Base-by-base conservation (phyloP, 2,113 vertebrate genomes). In the Candoia aspera region DNA sequence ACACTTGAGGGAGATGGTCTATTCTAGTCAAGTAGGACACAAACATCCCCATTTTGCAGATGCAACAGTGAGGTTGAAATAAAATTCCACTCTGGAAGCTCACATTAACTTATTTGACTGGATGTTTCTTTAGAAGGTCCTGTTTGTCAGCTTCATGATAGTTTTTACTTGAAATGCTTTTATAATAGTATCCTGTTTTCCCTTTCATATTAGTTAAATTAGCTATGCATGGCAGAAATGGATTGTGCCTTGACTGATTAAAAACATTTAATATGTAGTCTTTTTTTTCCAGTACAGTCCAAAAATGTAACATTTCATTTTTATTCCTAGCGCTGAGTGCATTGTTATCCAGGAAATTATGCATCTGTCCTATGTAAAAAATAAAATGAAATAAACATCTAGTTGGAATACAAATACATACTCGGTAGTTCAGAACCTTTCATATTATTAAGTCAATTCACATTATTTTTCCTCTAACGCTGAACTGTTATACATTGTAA, bases 311-410 rank as follows among this genome's bases (percentile, higher is more conserved):
- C 73, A 86, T 96, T 96, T 94, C 49, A 10, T 95, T 96, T 89
- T 91, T 24, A 93, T 96, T 94, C 60, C 87, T 95, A 90, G 92
- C 92, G 42, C 92, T 64, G 85, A 94, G 96, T 93, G 94, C 95
- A 91, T 95, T 93, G 95, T 95, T 96, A 94, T 93, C 94, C 92
- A 92, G 57, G 92, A 95, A 97, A 96, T 95, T 94, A 97, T 96
- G 95, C 94, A 95, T 94, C 95, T 95, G 95, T 73, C 93, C 92
- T 94, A 86, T 54, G 24, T 53, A 64, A 84, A 83, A 59, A 62
- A 15, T 49, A 49, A 49, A 42, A 19, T n/a, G 49, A 46, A 58
- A 17, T 49, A 86, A 90, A 57, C 54, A 58, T 11, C 33, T 86
- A 12, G 15, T 92, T 96, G 46, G 84, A 87, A 84, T 84, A 64